Evolutionary conservation across 1,140 invertebrate genomes (phyloP).

Genomic region (Globodera rostochiensis): DNA sequence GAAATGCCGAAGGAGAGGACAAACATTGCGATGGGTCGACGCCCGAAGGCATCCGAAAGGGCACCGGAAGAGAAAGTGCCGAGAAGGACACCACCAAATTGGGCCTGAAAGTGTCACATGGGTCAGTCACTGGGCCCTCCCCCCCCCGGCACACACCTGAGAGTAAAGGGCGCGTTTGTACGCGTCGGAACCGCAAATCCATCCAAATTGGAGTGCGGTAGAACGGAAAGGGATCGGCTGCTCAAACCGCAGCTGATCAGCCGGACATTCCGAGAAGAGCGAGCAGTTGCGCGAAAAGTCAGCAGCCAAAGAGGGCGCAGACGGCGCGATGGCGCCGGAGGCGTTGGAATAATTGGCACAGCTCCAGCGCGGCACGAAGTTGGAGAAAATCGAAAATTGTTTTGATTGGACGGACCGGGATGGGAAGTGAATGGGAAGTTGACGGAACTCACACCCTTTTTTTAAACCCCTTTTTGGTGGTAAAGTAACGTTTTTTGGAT

Average conservation of each 20-base stretch:
- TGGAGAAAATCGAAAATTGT: slow-evolving; percentile 58
- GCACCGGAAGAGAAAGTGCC: slow-evolving; percentile 56
- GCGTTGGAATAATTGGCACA: slow-evolving; percentile 27
- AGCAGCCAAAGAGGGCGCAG: slow-evolving; percentile 49
- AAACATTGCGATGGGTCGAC: slow-evolving; percentile 54
- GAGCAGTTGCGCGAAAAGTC: slow-evolving; percentile 27
- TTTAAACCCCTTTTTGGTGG: too few relatives aligned
- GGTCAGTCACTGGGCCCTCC: neutral
- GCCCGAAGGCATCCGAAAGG: slow-evolving; percentile 55
- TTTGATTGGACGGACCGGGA: too few relatives aligned
- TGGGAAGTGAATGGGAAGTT: too few relatives aligned
- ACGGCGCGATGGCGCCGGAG: slow-evolving; percentile 25
- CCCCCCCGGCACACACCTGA: neutral
- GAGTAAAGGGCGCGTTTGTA: slow-evolving; percentile 22
- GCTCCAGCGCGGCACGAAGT: slow-evolving; percentile 60
- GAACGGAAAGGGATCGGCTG: slow-evolving; percentile 49
- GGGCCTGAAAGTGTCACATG: slow-evolving; percentile 13
- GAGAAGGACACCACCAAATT: slow-evolving; percentile 53
- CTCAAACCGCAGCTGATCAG: neutral
- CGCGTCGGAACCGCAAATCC: slow-evolving; percentile 25
- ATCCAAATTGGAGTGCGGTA: slow-evolving; percentile 54
- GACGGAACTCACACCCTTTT: too few relatives aligned
- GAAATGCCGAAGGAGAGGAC: slow-evolving; percentile 48
- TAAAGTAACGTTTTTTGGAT: too few relatives aligned
- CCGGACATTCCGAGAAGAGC: slow-evolving; percentile 42